Conservation (phyloP, 2,888 invertebrate species). For the Frankliniella fusca region DNA sequence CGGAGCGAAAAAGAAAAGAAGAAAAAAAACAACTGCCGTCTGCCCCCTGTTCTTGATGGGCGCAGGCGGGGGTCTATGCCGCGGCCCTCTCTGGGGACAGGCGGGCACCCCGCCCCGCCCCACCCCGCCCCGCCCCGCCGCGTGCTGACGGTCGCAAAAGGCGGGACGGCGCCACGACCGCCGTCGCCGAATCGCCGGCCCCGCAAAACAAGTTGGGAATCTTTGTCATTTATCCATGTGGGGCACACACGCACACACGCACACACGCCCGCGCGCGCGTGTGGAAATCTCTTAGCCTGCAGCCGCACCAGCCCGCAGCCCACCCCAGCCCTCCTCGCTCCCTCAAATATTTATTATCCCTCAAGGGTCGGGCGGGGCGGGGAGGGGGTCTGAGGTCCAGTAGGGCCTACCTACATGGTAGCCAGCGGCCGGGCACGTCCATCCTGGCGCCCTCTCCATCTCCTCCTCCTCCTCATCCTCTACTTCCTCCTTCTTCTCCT, state of each 20-base stretch:
- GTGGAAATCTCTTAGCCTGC: too few species aligned
- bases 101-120: not conserved
- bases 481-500: too few species aligned
- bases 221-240: conserved; percentile 21
- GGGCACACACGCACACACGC: not conserved
- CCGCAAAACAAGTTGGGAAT: conserved; percentile 15
- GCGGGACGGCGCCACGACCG: not conserved
- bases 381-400: not conserved
- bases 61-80: too few species aligned
- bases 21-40: too few species aligned
- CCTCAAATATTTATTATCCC: conserved; percentile 24
- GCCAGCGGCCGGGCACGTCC: not conserved
- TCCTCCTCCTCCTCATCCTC: too few species aligned
- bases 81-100: not conserved
- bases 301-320: not conserved
- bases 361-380: not conserved
- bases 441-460: too few species aligned
- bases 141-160: not conserved
- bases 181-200: not conserved
- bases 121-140: not conserved
- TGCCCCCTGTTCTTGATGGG: too few species aligned
- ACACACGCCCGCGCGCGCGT: not conserved
- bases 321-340: not conserved
- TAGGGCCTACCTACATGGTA: not conserved
- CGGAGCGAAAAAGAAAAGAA: too few species aligned